A percentile compares a stretch with the other conserved stretches of the same genome.
Evolutionary conservation across 2,797 vertebrate genomes (phyloP).

Genomic region (Chiropotes sagulatus): DNA sequence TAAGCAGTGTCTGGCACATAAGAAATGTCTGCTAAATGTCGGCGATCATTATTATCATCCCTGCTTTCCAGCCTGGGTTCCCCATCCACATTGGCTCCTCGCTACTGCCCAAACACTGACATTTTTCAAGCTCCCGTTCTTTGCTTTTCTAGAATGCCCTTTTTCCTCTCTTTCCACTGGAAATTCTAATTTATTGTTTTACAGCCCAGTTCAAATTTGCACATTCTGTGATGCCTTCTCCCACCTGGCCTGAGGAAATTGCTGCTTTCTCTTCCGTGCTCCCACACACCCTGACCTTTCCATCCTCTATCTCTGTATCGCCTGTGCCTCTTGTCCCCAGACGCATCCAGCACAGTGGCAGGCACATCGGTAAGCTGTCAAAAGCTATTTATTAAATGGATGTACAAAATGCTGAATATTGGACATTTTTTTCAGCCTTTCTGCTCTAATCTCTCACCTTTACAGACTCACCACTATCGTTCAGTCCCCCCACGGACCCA

Average conservation of each 20-base stretch:
- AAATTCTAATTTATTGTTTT: not conserved
- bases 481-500: not conserved
- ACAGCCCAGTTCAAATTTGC: not conserved
- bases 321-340: not conserved
- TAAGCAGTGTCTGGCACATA: not conserved
- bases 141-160: not conserved
- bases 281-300: not conserved
- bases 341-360: not conserved
- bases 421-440: not conserved
- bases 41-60: rapidly evolving
- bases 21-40: not conserved
- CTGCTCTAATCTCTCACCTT: not conserved
- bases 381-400: not conserved
- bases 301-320: not conserved
- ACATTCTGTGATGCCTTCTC: not conserved
- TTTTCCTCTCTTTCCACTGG: not conserved
- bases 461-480: not conserved
- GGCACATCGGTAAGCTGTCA: not conserved
- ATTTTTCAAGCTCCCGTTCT: not conserved
- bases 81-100: not conserved
- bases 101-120: not conserved
- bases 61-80: not conserved
- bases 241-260: not conserved
- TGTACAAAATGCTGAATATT: not conserved
- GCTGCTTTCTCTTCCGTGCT: not conserved